phyloP scores from a whole-genome alignment of 2,113 vertebrate species.

The Chloroceryle aenea region DNA sequence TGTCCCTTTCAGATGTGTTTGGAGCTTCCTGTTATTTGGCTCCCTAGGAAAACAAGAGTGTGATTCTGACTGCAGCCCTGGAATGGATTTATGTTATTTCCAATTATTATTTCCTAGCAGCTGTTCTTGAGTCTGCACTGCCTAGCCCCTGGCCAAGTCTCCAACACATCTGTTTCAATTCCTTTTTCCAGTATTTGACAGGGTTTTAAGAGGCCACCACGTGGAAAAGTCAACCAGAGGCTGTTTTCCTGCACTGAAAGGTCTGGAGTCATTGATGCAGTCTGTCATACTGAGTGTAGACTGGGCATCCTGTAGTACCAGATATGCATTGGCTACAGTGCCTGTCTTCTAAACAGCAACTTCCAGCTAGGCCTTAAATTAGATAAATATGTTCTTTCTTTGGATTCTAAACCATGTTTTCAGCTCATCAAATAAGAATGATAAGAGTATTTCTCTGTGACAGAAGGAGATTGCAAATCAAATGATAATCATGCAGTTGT shows the following conservation, averaged over 20 bases:
- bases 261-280: background rate
- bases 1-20: background rate
- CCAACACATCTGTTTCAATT: background rate
- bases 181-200: background rate
- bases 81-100: background rate
- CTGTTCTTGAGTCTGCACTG: background rate
- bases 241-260: background rate
- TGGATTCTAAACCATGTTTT: background rate
- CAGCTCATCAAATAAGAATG: background rate
- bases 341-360: constrained; percentile 2
- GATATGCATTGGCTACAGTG: background rate
- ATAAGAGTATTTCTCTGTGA: background rate
- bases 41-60: background rate
- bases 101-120: background rate
- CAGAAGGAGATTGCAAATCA: background rate
- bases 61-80: background rate
- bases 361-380: constrained; percentile 50
- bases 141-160: background rate
- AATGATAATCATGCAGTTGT: constrained; percentile 37
- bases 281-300: background rate
- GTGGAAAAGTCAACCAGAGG: background rate
- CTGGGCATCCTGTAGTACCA: background rate
- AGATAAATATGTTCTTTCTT: background rate
- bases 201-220: background rate
- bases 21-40: background rate